Evolutionary conservation across 2,113 vertebrate species (phyloP).

Genomic region (Pseudopodoces humilis): DNA sequence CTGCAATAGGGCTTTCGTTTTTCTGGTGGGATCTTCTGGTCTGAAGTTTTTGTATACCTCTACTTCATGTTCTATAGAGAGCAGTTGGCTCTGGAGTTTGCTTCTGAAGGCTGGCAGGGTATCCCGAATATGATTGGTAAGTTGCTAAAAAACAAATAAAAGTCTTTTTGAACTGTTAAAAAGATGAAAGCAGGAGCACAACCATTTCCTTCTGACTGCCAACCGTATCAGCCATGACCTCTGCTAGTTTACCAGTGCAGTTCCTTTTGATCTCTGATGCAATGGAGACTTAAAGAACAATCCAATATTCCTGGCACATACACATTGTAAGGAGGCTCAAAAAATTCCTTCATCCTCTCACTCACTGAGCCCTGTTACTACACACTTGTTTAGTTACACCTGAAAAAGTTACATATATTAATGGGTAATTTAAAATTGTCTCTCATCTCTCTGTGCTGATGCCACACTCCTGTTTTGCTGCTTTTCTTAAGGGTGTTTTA

Average conservation of each 20-base stretch:
- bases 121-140: conserved; percentile 92
- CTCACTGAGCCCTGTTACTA: background rate
- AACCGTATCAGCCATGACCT: background rate
- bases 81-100: conserved; percentile 84
- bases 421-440: background rate
- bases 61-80: conserved; percentile 86
- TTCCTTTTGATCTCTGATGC: background rate
- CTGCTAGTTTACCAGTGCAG: background rate
- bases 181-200: conserved; percentile 6
- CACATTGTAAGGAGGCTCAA: background rate
- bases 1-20: conserved; percentile 89
- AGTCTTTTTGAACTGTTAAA: background rate
- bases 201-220: background rate
- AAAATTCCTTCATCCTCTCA: background rate
- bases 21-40: conserved; percentile 84
- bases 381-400: background rate
- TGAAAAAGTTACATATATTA: background rate
- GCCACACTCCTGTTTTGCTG: background rate
- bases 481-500: background rate
- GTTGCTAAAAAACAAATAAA: conserved; percentile 79
- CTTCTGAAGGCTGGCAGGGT: conserved; percentile 84
- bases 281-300: background rate
- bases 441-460: background rate
- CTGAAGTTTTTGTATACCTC: conserved; percentile 83
- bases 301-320: background rate